Base-by-base conservation (phyloP, 92 coral and sea anemone species). In the Metridium senile region DNA sequence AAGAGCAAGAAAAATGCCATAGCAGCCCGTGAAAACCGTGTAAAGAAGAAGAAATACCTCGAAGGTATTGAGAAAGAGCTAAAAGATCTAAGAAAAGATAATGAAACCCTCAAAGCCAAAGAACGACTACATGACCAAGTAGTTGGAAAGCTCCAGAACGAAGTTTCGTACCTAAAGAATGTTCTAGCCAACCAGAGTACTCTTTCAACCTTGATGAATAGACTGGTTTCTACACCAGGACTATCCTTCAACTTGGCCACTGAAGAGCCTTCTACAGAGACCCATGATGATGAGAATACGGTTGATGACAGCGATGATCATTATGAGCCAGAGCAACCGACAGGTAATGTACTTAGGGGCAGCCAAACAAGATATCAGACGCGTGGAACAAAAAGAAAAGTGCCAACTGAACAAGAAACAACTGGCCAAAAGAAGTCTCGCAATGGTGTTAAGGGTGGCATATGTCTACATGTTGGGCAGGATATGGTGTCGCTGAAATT, bases 401-500 rank as follows among this genome's bases (percentile, higher is more conserved):
- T 82, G 9, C 22, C 39, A 13, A 78, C 77, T 1, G 53, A n/a
- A 26, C 18, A 13, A 11, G 46, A 39, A 26, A 2, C 71, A n/a
- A 28, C 54, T 21, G 70, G 61, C 11, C 33, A 67, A 54, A 76
- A 81, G 59, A 75, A 81, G 45, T 63, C 46, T 51, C 68, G 75
- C 9, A 32, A 66, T 31, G 78, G 30, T 58, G 64, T 54, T 8
- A 65, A 85, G 9, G 98, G 92, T 62, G 99, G 99, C 47, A 89
- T 96, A 27, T 96, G 99, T 34, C 97, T 96, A 53, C 99, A 96
- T 83, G 92, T 96, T 28, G 82, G 80, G 33, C 86, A 83, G 33
- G 89, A 89, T 75, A 96, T 88, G 72, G 98, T 96, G 43, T 96
- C 98, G 3, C 75, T 96, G 85, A 97, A 90, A 47, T 86, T 96